Percentiles rank a stretch among this genome's conserved stretches.
Conservation (phyloP, 2,888 invertebrate genomes). For the Oxytorus armatus region DNA sequence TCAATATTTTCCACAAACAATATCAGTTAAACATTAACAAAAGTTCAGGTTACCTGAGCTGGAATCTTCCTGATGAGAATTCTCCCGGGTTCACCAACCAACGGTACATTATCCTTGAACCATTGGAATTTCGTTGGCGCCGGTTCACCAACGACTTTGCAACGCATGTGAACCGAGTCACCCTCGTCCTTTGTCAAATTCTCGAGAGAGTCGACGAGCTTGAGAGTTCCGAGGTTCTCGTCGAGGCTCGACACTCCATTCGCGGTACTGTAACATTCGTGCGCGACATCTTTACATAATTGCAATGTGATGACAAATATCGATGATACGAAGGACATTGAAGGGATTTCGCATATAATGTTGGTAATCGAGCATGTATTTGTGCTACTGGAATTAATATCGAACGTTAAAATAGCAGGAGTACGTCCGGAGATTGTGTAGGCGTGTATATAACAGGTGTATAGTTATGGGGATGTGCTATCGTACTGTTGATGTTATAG, state of each 20-base stretch:
- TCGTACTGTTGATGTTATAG: conserved; percentile 7
- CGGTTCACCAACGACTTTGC: conserved; percentile 88
- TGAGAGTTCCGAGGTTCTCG: conserved; percentile 84
- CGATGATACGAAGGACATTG: not conserved
- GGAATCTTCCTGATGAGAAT: conserved; percentile 83
- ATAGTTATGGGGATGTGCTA: not conserved
- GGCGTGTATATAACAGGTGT: not conserved
- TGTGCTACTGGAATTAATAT: not conserved
- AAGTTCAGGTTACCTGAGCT: conserved; percentile 74
- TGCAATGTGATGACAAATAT: not conserved
- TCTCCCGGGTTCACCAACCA: conserved; percentile 84
- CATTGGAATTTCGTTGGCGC: conserved; percentile 87
- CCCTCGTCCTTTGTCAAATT: conserved; percentile 87
- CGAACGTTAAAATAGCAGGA: conserved; percentile 8
- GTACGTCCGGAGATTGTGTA: not conserved
- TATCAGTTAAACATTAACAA: conserved; percentile 35
- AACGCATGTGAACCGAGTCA: conserved; percentile 87
- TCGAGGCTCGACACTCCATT: conserved; percentile 74
- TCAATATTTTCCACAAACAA: conserved; percentile 17
- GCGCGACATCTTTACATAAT: not conserved
- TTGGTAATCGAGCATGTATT: conserved; percentile 27
- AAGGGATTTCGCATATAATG: conserved; percentile 20
- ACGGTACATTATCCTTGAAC: conserved; percentile 87
- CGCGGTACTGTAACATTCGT: conserved; percentile 66
- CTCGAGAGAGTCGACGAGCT: conserved; percentile 85